These are phyloP conservation scores for Neria commutata DNA, from an alignment of 2,888 invertebrate genomes.

Conservation along the genomic window DNA sequence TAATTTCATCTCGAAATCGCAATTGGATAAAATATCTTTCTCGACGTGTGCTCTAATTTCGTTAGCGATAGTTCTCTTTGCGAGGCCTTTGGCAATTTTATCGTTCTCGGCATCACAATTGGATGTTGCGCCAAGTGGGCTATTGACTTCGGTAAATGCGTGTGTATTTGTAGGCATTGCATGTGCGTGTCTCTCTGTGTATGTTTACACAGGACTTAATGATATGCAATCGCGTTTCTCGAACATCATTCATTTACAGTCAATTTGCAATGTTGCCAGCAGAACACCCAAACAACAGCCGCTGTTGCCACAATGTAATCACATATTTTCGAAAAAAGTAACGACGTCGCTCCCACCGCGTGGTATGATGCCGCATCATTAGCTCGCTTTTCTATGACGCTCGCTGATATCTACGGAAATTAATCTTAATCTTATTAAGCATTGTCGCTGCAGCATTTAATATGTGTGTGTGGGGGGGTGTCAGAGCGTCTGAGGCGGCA, in stretches of 20 bases:
- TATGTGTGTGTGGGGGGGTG: background rate
- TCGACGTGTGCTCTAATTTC: no score
- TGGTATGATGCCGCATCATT: background rate
- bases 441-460: no score
- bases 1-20: no score
- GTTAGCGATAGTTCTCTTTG: no score
- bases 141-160: no score
- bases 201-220: background rate
- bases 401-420: slow-evolving; percentile 16
- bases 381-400: background rate
- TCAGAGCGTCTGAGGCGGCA: background rate
- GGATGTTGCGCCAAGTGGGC: no score
- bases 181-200: background rate
- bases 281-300: background rate
- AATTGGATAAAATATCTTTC: no score
- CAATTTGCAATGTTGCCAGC: slow-evolving; percentile 24
- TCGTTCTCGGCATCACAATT: no score
- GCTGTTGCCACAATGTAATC: no score
- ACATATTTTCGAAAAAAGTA: background rate
- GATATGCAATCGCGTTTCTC: slow-evolving; percentile 20
- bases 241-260: slow-evolving; percentile 30
- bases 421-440: slow-evolving; percentile 22
- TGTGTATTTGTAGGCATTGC: no score
- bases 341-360: no score
- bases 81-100: no score